Evolutionary conservation across 2,113 vertebrate species (phyloP).

Genomic region (Tylochromis polylepis): DNA sequence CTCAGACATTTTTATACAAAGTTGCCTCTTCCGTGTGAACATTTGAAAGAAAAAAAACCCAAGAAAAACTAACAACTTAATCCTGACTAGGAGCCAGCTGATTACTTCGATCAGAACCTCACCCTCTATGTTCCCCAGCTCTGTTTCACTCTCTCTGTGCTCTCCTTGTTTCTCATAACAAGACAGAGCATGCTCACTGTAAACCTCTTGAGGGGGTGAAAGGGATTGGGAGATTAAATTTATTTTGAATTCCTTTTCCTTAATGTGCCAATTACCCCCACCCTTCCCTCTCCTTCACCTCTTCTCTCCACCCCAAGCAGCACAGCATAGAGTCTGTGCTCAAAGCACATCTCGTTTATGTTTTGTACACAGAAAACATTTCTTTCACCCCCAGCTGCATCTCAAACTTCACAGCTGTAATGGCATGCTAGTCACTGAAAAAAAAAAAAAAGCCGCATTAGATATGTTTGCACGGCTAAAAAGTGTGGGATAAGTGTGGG

Average conservation of each 20-base stretch:
- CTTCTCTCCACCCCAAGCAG: constrained; percentile 19
- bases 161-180: constrained; percentile 73
- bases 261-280: constrained; percentile 74
- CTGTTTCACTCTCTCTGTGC: constrained; percentile 39
- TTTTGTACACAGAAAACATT: constrained; percentile 66
- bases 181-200: constrained; percentile 77
- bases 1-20: not conserved
- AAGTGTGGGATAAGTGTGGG: not conserved
- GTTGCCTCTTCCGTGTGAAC: not conserved
- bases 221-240: constrained; percentile 78
- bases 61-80: too few species aligned
- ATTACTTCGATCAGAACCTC: constrained; percentile 32
- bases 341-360: constrained; percentile 43
- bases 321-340: constrained; percentile 56
- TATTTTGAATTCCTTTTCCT: constrained; percentile 82
- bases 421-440: not conserved
- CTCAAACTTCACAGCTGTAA: constrained; percentile 19
- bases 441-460: not conserved
- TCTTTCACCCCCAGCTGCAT: constrained; percentile 34
- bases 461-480: not conserved
- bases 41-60: constrained; percentile 7
- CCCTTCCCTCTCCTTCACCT: constrained; percentile 21
- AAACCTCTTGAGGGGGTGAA: constrained; percentile 68
- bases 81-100: constrained; percentile 19
- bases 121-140: constrained; percentile 16